Evolutionary conservation across 2,113 vertebrate genomes (phyloP), one percentile per base, ranked within the genome.

Genomic region (Halichoeres trimaculatus): DNA sequence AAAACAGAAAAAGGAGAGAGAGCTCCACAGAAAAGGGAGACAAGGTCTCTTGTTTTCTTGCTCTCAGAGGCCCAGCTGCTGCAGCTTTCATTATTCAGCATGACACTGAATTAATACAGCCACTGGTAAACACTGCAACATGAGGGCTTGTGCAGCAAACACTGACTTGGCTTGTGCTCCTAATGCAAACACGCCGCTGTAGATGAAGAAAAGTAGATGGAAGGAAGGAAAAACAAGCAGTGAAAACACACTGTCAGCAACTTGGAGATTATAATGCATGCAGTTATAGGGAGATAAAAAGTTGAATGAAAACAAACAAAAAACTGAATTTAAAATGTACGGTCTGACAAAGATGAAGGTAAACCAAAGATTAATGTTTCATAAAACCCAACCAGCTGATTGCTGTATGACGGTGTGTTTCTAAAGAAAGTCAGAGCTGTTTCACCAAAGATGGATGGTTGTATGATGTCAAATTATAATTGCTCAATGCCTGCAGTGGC

Each of bases 1-100:
- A 30, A 30, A 30, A 90, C 89, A 91, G 90, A 91, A 89, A 90
- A 76, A 52, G 85, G 75, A 78, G 20, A 43, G 74, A 76, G 74
- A 76, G 64, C 73, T 84, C 73, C 51, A 20, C 71, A 74, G 86
- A 82, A 72, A 90, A 84, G 78, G 63, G 70, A 90, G 87, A 89
- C 74, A 81, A 85, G 74, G 62, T 82, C 81, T 76, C 83, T 92
- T 87, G 83, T 30, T 88, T 78, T 86, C 78, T 79, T 55, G 52
- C 65, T 73, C 85, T 88, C 76, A 80, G 87, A 78, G 80, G 80
- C 76, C 81, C 90, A 89, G 87, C 88, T 90, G 90, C 80, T 86
- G 68, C 78, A 78, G 82, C 86, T 81, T 89, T 86, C 85, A 89
- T 90, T 91, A 87, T 90, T 89, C 76, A 75, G 88, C 80, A 85